Evolutionary conservation across 2,888 invertebrate species (phyloP), one percentile per base, ranked within the genome.

Genomic region (Eulithis testata): DNA sequence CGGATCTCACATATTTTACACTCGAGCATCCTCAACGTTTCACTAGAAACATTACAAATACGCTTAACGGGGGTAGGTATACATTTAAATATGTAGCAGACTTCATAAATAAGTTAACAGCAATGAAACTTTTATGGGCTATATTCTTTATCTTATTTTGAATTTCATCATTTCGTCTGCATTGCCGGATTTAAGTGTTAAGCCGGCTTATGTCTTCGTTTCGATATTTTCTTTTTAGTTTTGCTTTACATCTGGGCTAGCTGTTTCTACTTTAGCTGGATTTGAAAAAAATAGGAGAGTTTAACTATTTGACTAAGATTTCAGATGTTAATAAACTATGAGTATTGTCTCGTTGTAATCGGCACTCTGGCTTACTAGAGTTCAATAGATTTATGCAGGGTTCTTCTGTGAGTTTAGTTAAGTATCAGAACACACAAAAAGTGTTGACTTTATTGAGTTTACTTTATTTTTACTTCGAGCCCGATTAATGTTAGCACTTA

Each of bases 51-150:
- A 67, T 68, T 65, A 68, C 43, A 60, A 65, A 61, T 60, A 60
- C 58, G 51, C 61, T 73, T 73, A 69, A 71, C 74, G 74, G 75
- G 70, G 73, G 70, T 83, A 84, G 76, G 79, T 81, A 83, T 79
- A 84, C 82, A 86, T 87, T 85, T 87, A 88, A 88, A 87, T 88
- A 87, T 86, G 86, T 83, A 87, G 86, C 82, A 82, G 80, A 83
- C 82, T 87, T 88, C 89, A 90, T 90, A 91, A 90, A 90, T 90
- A 90, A 89, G 87, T 89, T 90, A 90, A 87, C 85, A 89, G 90
- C 88, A 85, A 88, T 90, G 86, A 90, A 90, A 89, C 81, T 88
- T 90, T 91, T 90, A 90, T 86, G 86, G 88, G 84, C 86, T 79
- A 87, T 90, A 90, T 89, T 86, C 88, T 88, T 88, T 88, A 88